Evolutionary conservation across 2,113 vertebrate genomes (phyloP).

Genomic region (Melanocharis versteri): DNA sequence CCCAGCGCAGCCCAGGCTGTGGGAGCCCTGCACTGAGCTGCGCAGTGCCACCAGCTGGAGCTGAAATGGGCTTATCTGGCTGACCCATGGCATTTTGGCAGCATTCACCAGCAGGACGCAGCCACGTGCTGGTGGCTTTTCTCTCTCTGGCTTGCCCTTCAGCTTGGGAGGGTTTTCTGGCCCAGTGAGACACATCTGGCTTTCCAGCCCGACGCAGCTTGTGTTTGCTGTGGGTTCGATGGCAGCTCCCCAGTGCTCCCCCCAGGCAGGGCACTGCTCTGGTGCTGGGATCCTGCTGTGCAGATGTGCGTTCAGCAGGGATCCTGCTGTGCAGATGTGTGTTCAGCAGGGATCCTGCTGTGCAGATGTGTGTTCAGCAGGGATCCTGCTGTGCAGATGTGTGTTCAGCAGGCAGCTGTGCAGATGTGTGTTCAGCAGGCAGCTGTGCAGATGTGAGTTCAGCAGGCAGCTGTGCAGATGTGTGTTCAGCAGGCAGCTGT

Average conservation of each 20-base stretch:
- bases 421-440: no score
- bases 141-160: neutral
- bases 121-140: neutral
- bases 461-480: neutral
- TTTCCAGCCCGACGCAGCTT: neutral
- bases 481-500: no score
- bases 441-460: neutral
- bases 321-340: neutral
- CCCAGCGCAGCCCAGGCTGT: fast-evolving
- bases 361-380: no score
- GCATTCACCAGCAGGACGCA: neutral
- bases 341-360: neutral
- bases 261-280: neutral
- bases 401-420: no score
- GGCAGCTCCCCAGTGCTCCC: neutral
- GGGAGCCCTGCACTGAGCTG: fast-evolving
- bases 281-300: neutral
- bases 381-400: neutral
- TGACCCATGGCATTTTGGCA: neutral
- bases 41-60: neutral
- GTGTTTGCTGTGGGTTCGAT: neutral
- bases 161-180: neutral
- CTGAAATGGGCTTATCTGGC: fast-evolving
- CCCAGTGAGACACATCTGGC: neutral
- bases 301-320: no score